Conservation (phyloP, 2,888 invertebrate genomes). For the Caenorhabditis sp. region DNA sequence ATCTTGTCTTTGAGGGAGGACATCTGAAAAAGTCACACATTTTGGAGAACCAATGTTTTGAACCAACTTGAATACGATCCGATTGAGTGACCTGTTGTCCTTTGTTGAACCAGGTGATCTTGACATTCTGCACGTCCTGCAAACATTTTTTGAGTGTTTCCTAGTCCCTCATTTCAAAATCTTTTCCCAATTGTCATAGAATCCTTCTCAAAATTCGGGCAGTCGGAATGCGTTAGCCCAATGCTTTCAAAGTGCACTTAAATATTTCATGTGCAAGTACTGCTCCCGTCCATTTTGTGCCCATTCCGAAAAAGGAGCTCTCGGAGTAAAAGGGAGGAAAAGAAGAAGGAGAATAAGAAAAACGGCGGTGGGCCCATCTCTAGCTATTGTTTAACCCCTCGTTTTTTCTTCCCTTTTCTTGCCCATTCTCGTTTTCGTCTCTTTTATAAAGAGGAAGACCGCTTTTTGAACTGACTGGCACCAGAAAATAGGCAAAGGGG, state of each 20-base stretch:
- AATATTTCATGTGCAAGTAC: conserved; percentile 52
- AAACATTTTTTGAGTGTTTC: too few relatives aligned
- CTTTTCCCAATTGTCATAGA: too few relatives aligned
- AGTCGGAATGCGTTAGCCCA: conserved; percentile 27
- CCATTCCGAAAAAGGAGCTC: not conserved
- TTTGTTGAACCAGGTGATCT: conserved; percentile 72
- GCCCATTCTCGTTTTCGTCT: conserved; percentile 11
- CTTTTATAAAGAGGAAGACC: conserved; percentile 36
- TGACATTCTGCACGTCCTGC: conserved; percentile 72
- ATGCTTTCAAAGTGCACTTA: conserved; percentile 60
- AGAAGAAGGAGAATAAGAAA: conserved; percentile 22
- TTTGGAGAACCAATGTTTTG: conserved; percentile 9
- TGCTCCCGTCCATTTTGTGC: conserved; percentile 26
- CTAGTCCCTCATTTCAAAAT: too few relatives aligned
- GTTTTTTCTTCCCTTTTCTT: conserved; percentile 11
- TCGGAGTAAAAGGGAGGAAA: conserved; percentile 20
- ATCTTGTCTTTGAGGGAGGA: conserved; percentile 70
- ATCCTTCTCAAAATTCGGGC: not conserved
- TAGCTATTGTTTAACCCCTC: conserved; percentile 53
- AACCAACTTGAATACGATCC: conserved; percentile 52
- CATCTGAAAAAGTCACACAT: conserved; percentile 57
- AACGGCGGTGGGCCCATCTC: conserved; percentile 46
- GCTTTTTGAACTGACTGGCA: conserved; percentile 28
- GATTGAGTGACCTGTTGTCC: conserved; percentile 64
- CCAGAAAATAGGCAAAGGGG: not conserved